Conservation (phyloP, 2,113 vertebrate species). For the Otus sunia region DNA sequence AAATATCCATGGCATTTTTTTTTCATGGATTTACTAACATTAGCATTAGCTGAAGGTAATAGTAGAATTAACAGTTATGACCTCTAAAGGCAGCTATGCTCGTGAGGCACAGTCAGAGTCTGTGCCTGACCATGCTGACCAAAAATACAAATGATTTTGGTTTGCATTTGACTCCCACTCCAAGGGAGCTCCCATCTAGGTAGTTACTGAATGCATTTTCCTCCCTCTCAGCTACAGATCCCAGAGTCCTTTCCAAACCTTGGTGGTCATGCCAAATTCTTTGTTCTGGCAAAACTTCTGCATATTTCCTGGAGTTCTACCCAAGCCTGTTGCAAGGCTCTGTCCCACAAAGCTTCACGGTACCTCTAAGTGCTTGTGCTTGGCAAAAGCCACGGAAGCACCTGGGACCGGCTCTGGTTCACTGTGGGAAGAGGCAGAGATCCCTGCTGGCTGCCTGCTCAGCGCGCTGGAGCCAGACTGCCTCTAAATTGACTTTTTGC, state of each 20-base stretch:
- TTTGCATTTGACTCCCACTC: background rate
- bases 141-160: background rate
- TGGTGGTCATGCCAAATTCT: background rate
- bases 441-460: background rate
- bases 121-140: background rate
- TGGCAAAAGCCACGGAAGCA: slow-evolving; percentile 10
- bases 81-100: background rate
- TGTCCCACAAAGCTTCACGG: background rate
- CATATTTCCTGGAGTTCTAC: background rate
- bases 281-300: background rate
- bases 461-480: background rate
- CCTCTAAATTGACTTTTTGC: background rate
- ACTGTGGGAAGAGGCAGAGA: background rate
- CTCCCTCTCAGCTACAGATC: background rate
- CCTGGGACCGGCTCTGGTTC: background rate
- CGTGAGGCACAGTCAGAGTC: background rate
- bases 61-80: background rate
- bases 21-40: background rate
- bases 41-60: background rate
- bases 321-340: background rate
- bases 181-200: background rate
- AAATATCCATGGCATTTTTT: background rate
- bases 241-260: background rate
- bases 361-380: background rate
- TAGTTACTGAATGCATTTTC: background rate